Conservation (phyloP, 2,797 vertebrate genomes). For the Macropodus opercularis region DNA sequence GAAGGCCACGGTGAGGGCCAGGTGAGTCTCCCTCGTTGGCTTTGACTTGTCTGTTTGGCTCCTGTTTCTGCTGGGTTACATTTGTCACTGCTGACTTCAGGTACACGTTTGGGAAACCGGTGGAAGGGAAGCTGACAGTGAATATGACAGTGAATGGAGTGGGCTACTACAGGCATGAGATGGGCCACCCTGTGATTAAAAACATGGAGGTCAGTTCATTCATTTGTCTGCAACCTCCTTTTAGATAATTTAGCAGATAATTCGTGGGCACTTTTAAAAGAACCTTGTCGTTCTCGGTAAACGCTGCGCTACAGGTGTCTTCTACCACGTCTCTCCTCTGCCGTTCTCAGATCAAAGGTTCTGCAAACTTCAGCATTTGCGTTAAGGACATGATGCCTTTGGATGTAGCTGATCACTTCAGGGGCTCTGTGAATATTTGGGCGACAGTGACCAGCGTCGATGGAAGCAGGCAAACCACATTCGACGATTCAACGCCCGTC, state of each 20-base stretch:
- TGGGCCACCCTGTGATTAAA: constrained; percentile 90
- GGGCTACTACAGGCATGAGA: constrained; percentile 93
- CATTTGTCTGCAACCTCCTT: background rate
- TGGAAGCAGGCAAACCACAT: constrained; percentile 88
- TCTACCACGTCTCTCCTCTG: constrained; percentile 10
- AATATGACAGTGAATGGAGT: constrained; percentile 96
- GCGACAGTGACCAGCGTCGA: constrained; percentile 86
- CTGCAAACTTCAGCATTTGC: constrained; percentile 87
- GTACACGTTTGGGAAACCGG: constrained; percentile 94
- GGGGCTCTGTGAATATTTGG: constrained; percentile 91
- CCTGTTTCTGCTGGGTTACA: background rate
- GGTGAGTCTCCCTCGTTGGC: constrained; percentile 66
- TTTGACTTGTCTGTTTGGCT: background rate
- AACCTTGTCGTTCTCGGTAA: constrained; percentile 3
- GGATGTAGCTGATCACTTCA: constrained; percentile 92
- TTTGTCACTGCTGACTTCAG: constrained; percentile 65
- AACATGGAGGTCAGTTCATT: constrained; percentile 85
- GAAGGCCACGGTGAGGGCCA: constrained; percentile 86
- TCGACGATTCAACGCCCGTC: constrained; percentile 90
- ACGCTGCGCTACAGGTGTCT: constrained; percentile 1
- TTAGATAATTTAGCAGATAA: background rate
- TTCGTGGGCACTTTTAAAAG: background rate
- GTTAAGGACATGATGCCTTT: constrained; percentile 92
- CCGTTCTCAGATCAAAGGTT: constrained; percentile 86
- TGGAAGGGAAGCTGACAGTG: constrained; percentile 86